Percentiles rank a stretch among this genome's conserved stretches.
phyloP scores from a whole-genome alignment of 2,888 invertebrate species.

The Drosophila pegasa region DNA sequence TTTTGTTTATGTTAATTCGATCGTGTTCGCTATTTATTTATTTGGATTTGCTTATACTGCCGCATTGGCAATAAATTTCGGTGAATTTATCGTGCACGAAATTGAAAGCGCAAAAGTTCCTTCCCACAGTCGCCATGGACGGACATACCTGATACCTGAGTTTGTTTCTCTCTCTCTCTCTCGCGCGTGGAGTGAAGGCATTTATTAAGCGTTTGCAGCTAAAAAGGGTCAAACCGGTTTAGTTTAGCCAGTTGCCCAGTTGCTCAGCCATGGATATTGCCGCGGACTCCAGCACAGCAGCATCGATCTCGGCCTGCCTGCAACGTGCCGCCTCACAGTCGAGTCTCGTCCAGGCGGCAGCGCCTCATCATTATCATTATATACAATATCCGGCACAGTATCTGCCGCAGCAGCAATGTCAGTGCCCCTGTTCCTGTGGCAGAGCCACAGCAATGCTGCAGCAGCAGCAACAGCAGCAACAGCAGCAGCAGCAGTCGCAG shows the following conservation, averaged over 20 bases:
- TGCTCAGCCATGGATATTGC: slow-evolving; percentile 28
- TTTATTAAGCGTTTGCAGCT: slow-evolving; percentile 71
- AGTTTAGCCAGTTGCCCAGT: slow-evolving; percentile 54
- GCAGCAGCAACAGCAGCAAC: slow-evolving; percentile 37
- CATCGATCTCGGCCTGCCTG: slow-evolving; percentile 52
- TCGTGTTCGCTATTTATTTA: slow-evolving; percentile 64
- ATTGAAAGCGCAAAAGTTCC: slow-evolving; percentile 63
- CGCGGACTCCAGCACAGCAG: slow-evolving; percentile 27
- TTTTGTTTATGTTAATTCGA: slow-evolving; percentile 74
- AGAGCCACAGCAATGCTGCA: too few species aligned
- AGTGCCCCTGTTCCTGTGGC: too few species aligned
- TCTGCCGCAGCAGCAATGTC: slow-evolving; percentile 47
- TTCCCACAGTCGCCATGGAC: slow-evolving; percentile 27
- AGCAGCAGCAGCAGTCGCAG: slow-evolving; percentile 36
- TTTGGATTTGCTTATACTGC: slow-evolving; percentile 55
- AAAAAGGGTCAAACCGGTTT: slow-evolving; percentile 83
- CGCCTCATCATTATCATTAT: slow-evolving; percentile 84
- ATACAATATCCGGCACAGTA: slow-evolving; percentile 82
- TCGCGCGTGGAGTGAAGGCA: slow-evolving; percentile 55
- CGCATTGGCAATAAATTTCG: slow-evolving; percentile 66
- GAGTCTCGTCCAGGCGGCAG: slow-evolving; percentile 87
- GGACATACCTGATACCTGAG: slow-evolving; percentile 12
- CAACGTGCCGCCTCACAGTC: slow-evolving; percentile 86
- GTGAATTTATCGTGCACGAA: slow-evolving; percentile 58
- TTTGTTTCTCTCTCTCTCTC: slow-evolving; percentile 28